Base-by-base conservation (phyloP, 92 coral and sea anemone species). In the Epizoanthus rinbou region DNA sequence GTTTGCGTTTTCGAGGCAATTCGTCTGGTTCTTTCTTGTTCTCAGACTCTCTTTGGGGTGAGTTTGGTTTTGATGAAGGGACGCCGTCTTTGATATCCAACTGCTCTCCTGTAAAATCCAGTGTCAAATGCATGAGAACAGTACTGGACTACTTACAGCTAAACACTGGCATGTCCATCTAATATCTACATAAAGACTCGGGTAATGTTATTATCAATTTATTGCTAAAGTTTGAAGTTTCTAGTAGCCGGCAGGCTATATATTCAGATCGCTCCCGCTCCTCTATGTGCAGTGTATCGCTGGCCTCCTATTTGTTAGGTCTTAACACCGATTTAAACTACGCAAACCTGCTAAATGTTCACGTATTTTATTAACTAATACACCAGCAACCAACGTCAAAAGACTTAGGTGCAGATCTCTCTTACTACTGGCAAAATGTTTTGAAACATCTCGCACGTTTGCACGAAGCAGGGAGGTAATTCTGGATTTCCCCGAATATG, bases 1-100 rank as follows among this genome's bases (percentile, higher is more conserved):
- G 85, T 74, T 94, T 94, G 53, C 97, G 89, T 58, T 94, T 92
- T 83, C 91, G 90, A 8, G 88, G 84, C 13, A 75, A 84, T 31
- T 76, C 84, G 28, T 62, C 75, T 64, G 18, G 78, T n/a, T 92
- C 93, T 65, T 72, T 72, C 65, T 69, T 75, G 74, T 82, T 80
- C 28, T 85, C 87, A 53, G 21, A 19, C 57, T 22, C 70, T 43
- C 43, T 78, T n/a, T 62, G 57, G 15, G 22, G 50, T 35, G 59
- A 57, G 64, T 74, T 82, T 62, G 78, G 86, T 85, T 85, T 85
- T 19, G 66, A 37, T 50, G 82, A 37, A 21, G 64, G 43, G 71
- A 28, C 31, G 31, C 18, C 39, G 50, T 78, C 82, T 37, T 78
- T 37, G 19, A 60, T 69, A 28, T 43, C 71, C 8, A n/a, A 15